Evolutionary conservation across 1,140 invertebrate genomes (phyloP).

Genomic region (Drosophila fuyamai): DNA sequence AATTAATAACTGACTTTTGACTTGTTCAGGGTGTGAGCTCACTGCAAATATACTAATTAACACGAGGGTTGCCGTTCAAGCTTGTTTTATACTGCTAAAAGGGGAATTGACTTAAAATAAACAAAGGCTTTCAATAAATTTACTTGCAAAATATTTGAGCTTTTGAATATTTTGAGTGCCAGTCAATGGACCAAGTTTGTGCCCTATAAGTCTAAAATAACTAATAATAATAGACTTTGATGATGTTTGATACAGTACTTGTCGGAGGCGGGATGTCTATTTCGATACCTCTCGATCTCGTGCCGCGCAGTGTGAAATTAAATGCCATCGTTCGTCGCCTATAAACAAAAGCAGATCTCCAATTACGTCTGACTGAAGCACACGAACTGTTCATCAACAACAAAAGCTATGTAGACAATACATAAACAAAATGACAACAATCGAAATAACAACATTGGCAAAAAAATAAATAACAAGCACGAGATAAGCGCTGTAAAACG

Average conservation of each 20-base stretch:
- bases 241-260: conserved; percentile 23
- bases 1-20: conserved; percentile 42
- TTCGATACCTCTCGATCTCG: conserved; percentile 16
- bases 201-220: too few relatives aligned
- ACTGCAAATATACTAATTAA: conserved; percentile 6
- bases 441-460: conserved; percentile 16
- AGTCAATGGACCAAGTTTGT: too few relatives aligned
- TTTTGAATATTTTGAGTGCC: too few relatives aligned
- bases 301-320: conserved; percentile 36
- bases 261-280: conserved; percentile 11
- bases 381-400: conserved; percentile 31
- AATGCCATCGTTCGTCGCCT: conserved; percentile 40
- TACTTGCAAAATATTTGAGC: too few relatives aligned
- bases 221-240: conserved; percentile 3
- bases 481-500: conserved; percentile 36
- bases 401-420: conserved; percentile 44
- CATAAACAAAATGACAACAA: conserved; percentile 29
- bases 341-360: conserved; percentile 48
- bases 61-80: background rate
- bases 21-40: conserved; percentile 11
- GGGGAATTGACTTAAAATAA: too few relatives aligned
- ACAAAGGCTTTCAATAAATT: too few relatives aligned
- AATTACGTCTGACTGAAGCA: conserved; percentile 31
- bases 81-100: background rate
- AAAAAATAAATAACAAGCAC: conserved; percentile 33